phyloP scores from a whole-genome alignment of 2,888 invertebrate genomes.

The Cylloceria caligata region DNA sequence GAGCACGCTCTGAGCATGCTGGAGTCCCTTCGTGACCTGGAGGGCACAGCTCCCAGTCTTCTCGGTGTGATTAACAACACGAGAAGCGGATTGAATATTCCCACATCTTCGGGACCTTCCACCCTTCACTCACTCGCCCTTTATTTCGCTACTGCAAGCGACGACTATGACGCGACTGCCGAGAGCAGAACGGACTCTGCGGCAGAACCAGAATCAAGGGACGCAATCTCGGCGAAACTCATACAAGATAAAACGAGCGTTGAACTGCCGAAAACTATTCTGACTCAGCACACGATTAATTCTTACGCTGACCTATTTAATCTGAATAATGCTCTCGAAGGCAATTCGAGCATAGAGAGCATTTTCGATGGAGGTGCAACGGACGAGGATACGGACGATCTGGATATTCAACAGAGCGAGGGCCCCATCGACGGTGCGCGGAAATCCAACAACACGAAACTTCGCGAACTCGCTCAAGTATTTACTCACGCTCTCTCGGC shows the following conservation, averaged over 20 bases:
- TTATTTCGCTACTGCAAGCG: slow-evolving; percentile 91
- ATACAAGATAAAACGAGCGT: slow-evolving; percentile 75
- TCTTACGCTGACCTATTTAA: slow-evolving; percentile 86
- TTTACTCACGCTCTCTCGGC: slow-evolving; percentile 94
- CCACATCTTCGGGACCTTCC: slow-evolving; percentile 91
- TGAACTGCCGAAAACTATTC: slow-evolving; percentile 86
- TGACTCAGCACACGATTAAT: slow-evolving; percentile 89
- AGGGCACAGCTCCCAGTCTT: slow-evolving; percentile 84
- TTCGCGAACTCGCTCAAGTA: slow-evolving; percentile 92
- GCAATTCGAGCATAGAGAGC: slow-evolving; percentile 66
- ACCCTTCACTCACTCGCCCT: slow-evolving; percentile 92
- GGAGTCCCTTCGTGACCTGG: slow-evolving; percentile 88
- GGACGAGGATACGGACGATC: slow-evolving; percentile 84
- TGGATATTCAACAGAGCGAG: slow-evolving; percentile 88
- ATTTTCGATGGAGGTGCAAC: slow-evolving; percentile 69
- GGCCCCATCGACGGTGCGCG: slow-evolving; percentile 87
- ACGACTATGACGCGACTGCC: slow-evolving; percentile 82
- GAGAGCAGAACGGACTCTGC: slow-evolving; percentile 80
- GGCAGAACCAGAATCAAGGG: slow-evolving; percentile 56
- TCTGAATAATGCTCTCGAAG: slow-evolving; percentile 79
- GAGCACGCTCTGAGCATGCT: slow-evolving; percentile 90
- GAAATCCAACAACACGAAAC: slow-evolving; percentile 86
- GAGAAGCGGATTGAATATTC: slow-evolving; percentile 89
- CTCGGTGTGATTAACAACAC: slow-evolving; percentile 82
- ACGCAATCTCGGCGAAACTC: not conserved